Evolutionary conservation across 2,113 vertebrate species (phyloP).

Genomic region (Felis catus): DNA sequence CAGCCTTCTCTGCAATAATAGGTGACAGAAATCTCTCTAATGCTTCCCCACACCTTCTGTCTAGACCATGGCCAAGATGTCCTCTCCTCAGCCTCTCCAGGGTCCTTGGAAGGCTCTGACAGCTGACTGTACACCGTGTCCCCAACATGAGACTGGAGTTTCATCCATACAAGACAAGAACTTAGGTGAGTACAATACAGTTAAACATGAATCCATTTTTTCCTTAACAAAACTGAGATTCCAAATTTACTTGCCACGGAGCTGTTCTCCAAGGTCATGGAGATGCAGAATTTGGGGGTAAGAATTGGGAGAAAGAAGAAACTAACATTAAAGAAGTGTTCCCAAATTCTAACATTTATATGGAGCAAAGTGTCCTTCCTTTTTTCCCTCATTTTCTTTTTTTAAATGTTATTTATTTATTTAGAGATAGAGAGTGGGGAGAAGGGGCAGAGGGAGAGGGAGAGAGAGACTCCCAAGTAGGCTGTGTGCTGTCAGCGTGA

Average conservation of each 20-base stretch:
- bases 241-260: neutral
- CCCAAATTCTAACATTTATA: neutral
- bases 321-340: neutral
- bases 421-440: too few species aligned
- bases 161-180: neutral
- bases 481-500: neutral
- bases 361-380: neutral
- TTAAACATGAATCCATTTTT: neutral
- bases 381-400: neutral
- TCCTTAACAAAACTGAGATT: neutral
- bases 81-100: neutral
- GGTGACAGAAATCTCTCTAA: neutral
- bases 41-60: neutral
- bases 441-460: too few species aligned
- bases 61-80: neutral
- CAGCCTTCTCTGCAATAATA: neutral
- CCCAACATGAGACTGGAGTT: neutral
- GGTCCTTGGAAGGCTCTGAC: neutral
- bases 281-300: neutral
- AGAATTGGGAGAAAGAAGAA: neutral
- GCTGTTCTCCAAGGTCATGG: neutral
- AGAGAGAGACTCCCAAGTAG: neutral
- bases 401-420: neutral
- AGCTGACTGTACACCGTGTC: accelerated
- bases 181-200: neutral